Evolutionary conservation across 2,888 invertebrate genomes (phyloP), one percentile per base, ranked within the genome.

Genomic region (Labia minor): DNA sequence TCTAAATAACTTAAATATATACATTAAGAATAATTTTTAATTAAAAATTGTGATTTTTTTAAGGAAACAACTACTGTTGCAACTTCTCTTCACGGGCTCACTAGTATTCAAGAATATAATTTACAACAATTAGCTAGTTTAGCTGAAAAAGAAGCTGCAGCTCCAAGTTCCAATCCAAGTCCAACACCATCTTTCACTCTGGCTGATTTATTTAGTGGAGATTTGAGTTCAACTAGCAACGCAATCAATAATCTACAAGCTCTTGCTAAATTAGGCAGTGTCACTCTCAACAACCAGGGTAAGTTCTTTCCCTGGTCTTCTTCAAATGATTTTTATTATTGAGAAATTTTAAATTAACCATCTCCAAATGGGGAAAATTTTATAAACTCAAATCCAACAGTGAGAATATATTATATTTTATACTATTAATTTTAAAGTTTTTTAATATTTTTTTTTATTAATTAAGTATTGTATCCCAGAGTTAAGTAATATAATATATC

Each of bases 191-290:
- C 73, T 21, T 89, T 91, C 72, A 89, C 86, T 67, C 78, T 92
- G 71, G 88, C 89, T 6, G 91, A 92, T 76, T 80, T 92, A 67
- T 82, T 92, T 67, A 85, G 86, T 68, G 89, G 89, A 18, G 88
- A 88, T 74, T 77, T 85, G 2, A 84, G 81, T 72, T 83, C 84
- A 0, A 81, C 82, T 71, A 86, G 86, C 72, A 87, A 89, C 73
- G 91, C 92, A 11, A 86, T 91, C 73, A 91, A 90, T 78, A 95
- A 94, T 79, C 81, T 95, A 71, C 92, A 94, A 75, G 92, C 92
- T 21, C 84, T 95, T 68, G 92, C 92, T 68, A 94, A 94, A 78
- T 82, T 94, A 67, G 92, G 92, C 74, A 78, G 79, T 69, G 74
- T 76, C 49, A 75, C 79, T n/a, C 77, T 82, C 70, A 80, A 78